Conservation (phyloP, 2,797 vertebrate species). For the Sebastes nivosus region DNA sequence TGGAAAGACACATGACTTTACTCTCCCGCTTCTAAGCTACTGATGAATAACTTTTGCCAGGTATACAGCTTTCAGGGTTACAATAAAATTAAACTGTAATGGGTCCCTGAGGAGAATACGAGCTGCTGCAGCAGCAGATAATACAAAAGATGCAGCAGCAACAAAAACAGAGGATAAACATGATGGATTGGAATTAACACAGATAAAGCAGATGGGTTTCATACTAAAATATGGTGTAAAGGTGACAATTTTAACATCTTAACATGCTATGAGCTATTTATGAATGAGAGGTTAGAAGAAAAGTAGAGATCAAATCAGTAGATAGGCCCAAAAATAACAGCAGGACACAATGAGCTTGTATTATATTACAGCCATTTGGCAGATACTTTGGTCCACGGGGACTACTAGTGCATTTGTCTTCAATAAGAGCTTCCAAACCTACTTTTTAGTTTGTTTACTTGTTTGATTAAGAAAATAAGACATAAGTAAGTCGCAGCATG, state of each 20-base stretch:
- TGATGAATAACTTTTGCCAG: background rate
- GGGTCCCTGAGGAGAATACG: background rate
- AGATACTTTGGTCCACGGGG: too few species aligned
- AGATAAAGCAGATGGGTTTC: background rate
- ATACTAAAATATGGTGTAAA: background rate
- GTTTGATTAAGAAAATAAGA: background rate
- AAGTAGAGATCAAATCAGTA: background rate
- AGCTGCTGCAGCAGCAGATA: background rate
- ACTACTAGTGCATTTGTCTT: background rate
- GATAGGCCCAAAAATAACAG: background rate
- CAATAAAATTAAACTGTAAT: background rate
- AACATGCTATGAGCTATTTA: background rate
- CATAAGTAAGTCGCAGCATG: background rate
- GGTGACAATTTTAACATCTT: background rate
- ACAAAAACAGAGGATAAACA: background rate
- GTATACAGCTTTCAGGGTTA: background rate
- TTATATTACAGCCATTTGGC: background rate
- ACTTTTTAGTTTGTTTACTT: background rate
- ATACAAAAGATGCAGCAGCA: background rate
- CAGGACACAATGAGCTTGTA: background rate
- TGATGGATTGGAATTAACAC: background rate
- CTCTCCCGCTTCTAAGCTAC: background rate
- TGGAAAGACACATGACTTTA: background rate
- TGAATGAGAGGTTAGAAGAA: background rate
- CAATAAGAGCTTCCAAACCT: background rate